Evolutionary conservation across 2,113 vertebrate species (phyloP).

Genomic region (Dolichallabes microphthalmus): DNA sequence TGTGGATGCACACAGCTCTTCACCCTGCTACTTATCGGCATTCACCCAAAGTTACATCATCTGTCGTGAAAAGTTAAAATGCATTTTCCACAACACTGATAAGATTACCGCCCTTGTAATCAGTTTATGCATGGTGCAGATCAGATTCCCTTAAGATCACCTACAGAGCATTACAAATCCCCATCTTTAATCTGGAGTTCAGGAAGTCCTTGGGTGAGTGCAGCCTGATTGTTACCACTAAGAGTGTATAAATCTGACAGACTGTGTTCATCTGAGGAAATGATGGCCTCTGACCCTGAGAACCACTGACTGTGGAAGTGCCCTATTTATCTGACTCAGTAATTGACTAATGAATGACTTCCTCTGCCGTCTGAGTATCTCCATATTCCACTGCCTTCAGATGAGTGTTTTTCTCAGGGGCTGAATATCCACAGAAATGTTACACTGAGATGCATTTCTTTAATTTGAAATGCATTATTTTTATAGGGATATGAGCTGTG

Average conservation of each 20-base stretch:
- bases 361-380: constrained; percentile 62
- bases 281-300: constrained; percentile 71
- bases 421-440: background rate
- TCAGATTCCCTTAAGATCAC: constrained; percentile 8
- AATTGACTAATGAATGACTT: constrained; percentile 81
- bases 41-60: background rate
- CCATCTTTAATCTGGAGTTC: background rate
- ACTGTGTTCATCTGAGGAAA: constrained; percentile 63
- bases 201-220: background rate
- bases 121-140: constrained; percentile 1
- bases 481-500: background rate
- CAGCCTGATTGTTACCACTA: constrained; percentile 58
- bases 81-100: constrained; percentile 15
- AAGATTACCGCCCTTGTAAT: constrained; percentile 28
- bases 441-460: background rate
- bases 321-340: constrained; percentile 71
- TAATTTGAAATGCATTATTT: background rate
- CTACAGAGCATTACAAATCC: constrained; percentile 8
- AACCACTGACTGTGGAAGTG: constrained; percentile 71
- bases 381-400: constrained; percentile 61
- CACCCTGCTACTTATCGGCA: background rate
- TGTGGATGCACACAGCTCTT: background rate
- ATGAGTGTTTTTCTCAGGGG: constrained; percentile 30
- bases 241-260: constrained; percentile 67
- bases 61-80: constrained; percentile 26